Evolutionary conservation across 1,140 invertebrate species (phyloP), one percentile per base, ranked within the genome.

Genomic region (Rhopalosiphum maidis): DNA sequence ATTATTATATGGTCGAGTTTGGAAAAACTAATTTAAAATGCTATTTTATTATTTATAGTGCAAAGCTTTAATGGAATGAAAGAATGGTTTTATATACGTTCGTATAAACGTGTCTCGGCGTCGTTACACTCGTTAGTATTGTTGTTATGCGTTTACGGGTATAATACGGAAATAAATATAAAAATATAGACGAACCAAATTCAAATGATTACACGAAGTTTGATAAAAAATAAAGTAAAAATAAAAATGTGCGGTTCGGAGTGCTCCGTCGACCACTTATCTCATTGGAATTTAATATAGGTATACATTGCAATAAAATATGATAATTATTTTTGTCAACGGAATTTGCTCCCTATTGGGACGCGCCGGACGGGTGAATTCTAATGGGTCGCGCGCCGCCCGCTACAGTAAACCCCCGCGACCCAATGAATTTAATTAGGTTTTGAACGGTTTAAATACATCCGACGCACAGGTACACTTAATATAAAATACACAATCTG

Each of bases 41-140:
- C n/a, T 48, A 51, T 88, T 88, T 51, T 88, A 88, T 88, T 88
- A 88, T 88, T 88, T 88, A 88, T 88, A 88, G 46, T n/a, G 23
- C 30, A 22, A 35, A 25, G 86, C 46, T 88, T 88, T 88, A 46
- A 88, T 35, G 86, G 46, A 88, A 88, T 35, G n/a, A 88, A 51
- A 88, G 15, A 87, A 51, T 30, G 21, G 51, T 35, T 51, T 48
- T 88, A 88, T 88, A 88, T 51, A 2, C 86, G 30, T n/a, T 51
- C n/a, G 86, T 88, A 88, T 88, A 88, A 88, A 88, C 25, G 43
- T 87, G 43, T 87, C 85, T 30, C 41, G 11, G 60, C 60, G 30
- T 77, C 60, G n/a, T 77, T n/a, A n/a, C 21, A 77, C 60, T 77
- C 60, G 60, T 77, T 77, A 68, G 30, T n/a, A 30, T 51, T 51